Conservation (phyloP, 64 coral and sea anemone species). For the Montipora foliosa region DNA sequence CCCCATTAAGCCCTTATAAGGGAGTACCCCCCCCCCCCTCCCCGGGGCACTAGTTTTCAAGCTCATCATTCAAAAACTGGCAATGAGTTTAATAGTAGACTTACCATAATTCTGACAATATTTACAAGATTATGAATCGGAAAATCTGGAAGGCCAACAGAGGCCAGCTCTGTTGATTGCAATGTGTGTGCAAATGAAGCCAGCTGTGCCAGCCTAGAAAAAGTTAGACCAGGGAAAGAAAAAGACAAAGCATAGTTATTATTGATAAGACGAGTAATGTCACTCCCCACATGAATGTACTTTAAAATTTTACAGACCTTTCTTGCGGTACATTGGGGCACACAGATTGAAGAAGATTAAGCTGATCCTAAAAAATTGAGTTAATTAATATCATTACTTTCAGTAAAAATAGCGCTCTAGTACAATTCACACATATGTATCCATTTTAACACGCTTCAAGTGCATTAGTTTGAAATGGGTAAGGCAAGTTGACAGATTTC, state of each 20-base stretch:
- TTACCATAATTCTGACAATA: slow-evolving; percentile 93
- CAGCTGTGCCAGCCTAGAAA: slow-evolving; percentile 82
- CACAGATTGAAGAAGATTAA: slow-evolving; percentile 16
- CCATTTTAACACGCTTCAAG: no score
- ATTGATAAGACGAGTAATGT: neutral
- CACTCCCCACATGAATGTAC: no score
- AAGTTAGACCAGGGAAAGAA: neutral
- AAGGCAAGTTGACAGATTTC: no score
- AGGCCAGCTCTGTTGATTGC: slow-evolving; percentile 92
- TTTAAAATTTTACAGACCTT: slow-evolving; percentile 38
- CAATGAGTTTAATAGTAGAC: neutral
- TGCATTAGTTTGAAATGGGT: no score
- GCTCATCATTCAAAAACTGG: neutral
- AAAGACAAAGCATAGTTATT: neutral
- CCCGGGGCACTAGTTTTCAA: neutral
- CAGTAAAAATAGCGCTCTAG: no score
- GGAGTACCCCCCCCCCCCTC: no score
- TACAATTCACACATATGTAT: no score
- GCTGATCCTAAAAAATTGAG: slow-evolving; percentile 40
- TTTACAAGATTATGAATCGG: slow-evolving; percentile 93
- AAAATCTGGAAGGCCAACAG: slow-evolving; percentile 96
- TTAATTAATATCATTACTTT: neutral
- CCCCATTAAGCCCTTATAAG: neutral
- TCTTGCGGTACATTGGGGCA: slow-evolving; percentile 39
- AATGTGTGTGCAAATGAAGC: slow-evolving; percentile 93